phyloP scores from a whole-genome alignment of 2,797 vertebrate genomes.

The Nannoperca obscura region DNA sequence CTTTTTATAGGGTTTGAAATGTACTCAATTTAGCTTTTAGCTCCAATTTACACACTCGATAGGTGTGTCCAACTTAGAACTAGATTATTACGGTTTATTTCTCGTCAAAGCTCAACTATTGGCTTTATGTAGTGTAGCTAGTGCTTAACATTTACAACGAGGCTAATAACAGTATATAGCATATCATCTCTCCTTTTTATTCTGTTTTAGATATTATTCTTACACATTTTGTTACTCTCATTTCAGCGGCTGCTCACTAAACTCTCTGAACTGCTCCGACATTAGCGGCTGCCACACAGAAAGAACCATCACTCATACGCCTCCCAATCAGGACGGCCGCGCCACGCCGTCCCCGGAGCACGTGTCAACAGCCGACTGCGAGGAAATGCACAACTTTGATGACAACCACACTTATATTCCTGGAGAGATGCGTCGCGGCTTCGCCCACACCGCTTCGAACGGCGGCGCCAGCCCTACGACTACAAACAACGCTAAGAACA shows the following conservation, averaged over 20 bases:
- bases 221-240: background rate
- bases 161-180: no score
- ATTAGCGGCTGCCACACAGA: conserved; percentile 63
- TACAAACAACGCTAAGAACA: conserved; percentile 66
- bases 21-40: background rate
- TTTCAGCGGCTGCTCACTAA: conserved; percentile 77
- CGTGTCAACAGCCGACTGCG: conserved; percentile 57
- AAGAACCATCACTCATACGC: conserved; percentile 71
- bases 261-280: conserved; percentile 72
- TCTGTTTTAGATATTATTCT: background rate
- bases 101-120: background rate
- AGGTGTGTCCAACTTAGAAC: background rate
- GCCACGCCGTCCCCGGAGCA: conserved; percentile 74
- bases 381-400: conserved; percentile 60
- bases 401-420: conserved; percentile 54
- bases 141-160: no score
- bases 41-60: background rate
- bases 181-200: no score
- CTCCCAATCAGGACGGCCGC: conserved; percentile 75
- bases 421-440: conserved; percentile 27
- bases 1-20: background rate
- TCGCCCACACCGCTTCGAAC: conserved; percentile 21
- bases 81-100: background rate
- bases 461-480: conserved; percentile 47
- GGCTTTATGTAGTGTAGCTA: no score